Base-by-base conservation (phyloP, 1,140 invertebrate species). In the Harpegnathos saltator region DNA sequence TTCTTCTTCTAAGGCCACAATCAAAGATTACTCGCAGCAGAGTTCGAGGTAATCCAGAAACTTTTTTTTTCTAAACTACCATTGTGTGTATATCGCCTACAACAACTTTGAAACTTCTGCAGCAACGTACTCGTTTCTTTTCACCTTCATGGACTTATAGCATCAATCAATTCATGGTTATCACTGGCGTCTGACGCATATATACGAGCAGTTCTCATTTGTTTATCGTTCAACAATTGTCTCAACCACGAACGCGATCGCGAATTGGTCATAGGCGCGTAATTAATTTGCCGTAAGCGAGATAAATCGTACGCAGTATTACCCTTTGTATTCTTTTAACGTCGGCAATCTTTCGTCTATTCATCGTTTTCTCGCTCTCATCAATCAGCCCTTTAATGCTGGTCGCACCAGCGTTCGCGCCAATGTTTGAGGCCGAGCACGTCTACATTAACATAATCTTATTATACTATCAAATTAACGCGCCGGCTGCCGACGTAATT, bases 11-110 rank as follows among this genome's bases (percentile, higher is more conserved):
- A 61, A 59, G 11, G 11, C 19, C 17, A 61, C 33, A 61, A 74
- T 61, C 54, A 38, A 74, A 61, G 72, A 38, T 14, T 74, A 14
- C 15, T 3, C 62, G 38, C 38, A 17, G 17, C 24, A 38, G 24
- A 63, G 38, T 50, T 29, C 58, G n/a, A 75, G 24, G 24, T 50
- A 15, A 75, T 29, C 22, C 0, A 12, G n/a, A 29, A 17, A 52
- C 26, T n/a, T 61, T 44, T 44, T 72, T 59, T 44, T 44, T 72
- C 44, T 73, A 59, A 44, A 33, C 29, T 56, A 56, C 9, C 56
- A 38, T 71, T 15, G 0, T 19, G 15, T 33, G 5, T 56, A 29
- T 24, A n/a, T 71, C 24, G 50, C 38, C 9, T 44, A 44, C 7
- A 33, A 29, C 1, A 33, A 26, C n/a, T 5, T 54, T 29, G 29